These are phyloP conservation scores for Vombatus ursinus DNA, from an alignment of 2,113 vertebrate genomes.

Conservation along the genomic window DNA sequence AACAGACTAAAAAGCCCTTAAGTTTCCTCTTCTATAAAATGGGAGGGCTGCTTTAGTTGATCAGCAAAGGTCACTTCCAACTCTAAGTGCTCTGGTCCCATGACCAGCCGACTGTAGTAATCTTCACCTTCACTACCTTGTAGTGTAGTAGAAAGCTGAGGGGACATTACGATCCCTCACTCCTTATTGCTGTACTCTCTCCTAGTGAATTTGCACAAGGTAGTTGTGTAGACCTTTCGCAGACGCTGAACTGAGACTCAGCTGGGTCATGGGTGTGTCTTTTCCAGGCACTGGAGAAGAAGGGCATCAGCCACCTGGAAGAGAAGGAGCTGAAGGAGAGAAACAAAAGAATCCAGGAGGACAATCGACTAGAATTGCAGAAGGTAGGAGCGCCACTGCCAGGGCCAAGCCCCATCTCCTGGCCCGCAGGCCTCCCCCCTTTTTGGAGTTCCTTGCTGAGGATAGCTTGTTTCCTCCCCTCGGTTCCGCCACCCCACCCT, in stretches of 20 bases:
- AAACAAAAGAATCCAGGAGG: constrained; percentile 97
- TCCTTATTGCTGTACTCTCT: not conserved
- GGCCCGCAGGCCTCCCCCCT: not conserved
- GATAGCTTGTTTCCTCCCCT: not conserved
- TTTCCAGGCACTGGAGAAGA: constrained; percentile 93
- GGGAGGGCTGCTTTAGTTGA: not conserved
- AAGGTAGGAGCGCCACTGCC: constrained; percentile 85
- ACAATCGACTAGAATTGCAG: constrained; percentile 96
- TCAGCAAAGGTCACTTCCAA: not conserved
- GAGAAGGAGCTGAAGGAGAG: constrained; percentile 97
- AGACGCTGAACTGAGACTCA: not conserved
- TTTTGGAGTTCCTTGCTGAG: not conserved
- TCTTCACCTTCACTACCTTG: no score
- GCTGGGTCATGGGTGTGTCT: rapidly evolving
- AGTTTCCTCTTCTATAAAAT: not conserved
- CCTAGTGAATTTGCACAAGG: not conserved
- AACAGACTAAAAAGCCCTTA: not conserved
- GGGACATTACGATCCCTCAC: not conserved
- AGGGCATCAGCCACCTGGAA: constrained; percentile 95
- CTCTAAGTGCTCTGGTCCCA: not conserved
- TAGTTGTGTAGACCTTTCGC: no score
- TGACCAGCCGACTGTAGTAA: not conserved
- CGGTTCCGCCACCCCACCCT: rapidly evolving
- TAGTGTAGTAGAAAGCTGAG: not conserved
- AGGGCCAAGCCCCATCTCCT: not conserved